Evolutionary conservation across 1,140 invertebrate species (phyloP), one percentile per base, ranked within the genome.

Genomic region (Maniola jurtina): DNA sequence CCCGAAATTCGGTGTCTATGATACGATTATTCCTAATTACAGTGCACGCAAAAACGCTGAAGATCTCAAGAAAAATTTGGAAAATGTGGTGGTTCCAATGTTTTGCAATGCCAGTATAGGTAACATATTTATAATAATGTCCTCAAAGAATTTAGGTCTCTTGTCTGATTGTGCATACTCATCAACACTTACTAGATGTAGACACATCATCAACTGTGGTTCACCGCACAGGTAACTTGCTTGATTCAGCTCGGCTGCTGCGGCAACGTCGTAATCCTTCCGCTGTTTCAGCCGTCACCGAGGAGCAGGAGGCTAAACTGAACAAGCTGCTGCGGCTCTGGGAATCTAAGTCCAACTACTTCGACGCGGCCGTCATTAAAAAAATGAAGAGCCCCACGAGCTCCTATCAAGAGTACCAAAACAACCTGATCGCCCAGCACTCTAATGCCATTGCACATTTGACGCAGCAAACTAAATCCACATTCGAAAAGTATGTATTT

Each of bases 311-410:
- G 75, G 93, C 93, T 71, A 99, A 99, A 91, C 91, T 99, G 47
- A 95, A 96, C 78, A 99, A 99, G 92, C 90, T 99, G 55, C 91
- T 99, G 15, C 96, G 95, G 58, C 91, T 99, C 10, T 99, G 98
- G 98, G 97, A 99, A 86, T 97, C 97, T 61, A 99, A 99, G 89
- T 95, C 95, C 68, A 98, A 98, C 91, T 99, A 99, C 89, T 97
- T 99, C 84, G 95, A 95, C 79, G 92, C 94, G 48, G 93, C 94
- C 3, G 96, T 97, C 62, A 95, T 99, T 69, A 96, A 97, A 56
- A 95, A 96, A 86, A 92, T 98, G 86, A 95, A 95, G 77, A 94
- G 95, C 66, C 96, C 96, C 6, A 93, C 93, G 59, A 92, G 92
- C 36, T 96, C 96, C 9, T 96, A 96, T 92, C 94, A 96, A 71